Evolutionary conservation across 1,140 invertebrate genomes (phyloP).

Genomic region (Riptortus pedestris): DNA sequence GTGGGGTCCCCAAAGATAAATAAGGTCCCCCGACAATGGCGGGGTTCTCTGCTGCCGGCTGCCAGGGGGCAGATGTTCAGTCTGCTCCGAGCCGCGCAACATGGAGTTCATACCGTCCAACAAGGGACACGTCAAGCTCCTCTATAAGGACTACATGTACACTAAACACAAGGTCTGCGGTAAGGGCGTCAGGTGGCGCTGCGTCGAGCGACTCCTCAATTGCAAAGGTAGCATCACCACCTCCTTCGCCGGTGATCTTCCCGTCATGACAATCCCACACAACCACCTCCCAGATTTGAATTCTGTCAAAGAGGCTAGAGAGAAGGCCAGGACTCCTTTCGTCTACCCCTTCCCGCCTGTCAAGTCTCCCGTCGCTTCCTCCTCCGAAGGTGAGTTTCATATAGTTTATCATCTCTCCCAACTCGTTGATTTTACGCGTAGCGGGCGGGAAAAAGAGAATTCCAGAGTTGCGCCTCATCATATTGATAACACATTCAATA

Average conservation of each 20-base stretch:
- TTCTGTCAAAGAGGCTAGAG: conserved; percentile 3
- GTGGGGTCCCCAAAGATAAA: conserved; percentile 12
- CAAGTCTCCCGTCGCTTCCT: neutral
- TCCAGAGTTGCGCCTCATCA: too few relatives aligned
- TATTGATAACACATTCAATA: too few relatives aligned
- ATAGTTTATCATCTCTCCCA: too few relatives aligned
- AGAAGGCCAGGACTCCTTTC: neutral
- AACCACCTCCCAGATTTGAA: conserved; percentile 11
- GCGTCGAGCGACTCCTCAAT: conserved; percentile 4
- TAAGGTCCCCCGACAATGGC: conserved; percentile 13
- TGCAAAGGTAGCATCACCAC: conserved; percentile 11
- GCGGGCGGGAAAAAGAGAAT: too few relatives aligned
- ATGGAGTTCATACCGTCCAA: conserved; percentile 16
- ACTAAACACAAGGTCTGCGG: conserved; percentile 8
- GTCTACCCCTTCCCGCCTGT: neutral
- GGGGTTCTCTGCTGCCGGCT: too few relatives aligned
- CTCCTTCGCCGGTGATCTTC: conserved; percentile 4
- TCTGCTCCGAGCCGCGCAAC: neutral
- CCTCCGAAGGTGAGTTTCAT: neutral
- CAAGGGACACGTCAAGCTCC: conserved; percentile 2
- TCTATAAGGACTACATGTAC: conserved; percentile 15
- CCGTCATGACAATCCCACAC: conserved; percentile 9
- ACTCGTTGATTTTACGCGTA: too few relatives aligned
- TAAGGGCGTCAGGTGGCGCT: neutral
- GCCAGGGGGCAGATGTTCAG: neutral